These are phyloP conservation scores for Meteorus cinctellus DNA, from an alignment of 2,888 invertebrate species.

Conservation along the genomic window DNA sequence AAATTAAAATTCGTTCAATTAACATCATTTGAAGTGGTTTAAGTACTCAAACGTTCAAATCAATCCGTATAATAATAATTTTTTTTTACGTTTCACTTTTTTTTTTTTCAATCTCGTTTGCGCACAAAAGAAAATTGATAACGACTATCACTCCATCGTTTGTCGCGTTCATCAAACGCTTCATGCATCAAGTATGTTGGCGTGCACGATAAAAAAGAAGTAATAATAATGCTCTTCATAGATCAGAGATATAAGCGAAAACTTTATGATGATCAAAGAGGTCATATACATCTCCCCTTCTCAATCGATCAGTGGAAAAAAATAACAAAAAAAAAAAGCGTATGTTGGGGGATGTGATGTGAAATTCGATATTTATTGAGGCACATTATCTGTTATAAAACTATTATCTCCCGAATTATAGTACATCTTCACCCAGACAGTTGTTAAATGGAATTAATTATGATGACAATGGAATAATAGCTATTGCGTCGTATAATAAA, in stretches of 20 bases:
- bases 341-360: neutral
- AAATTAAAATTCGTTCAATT: neutral
- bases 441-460: neutral
- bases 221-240: neutral
- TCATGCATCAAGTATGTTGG: neutral
- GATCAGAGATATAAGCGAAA: neutral
- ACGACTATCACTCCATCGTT: neutral
- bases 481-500: neutral
- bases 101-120: neutral
- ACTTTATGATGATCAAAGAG: neutral
- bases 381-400: neutral
- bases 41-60: neutral
- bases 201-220: neutral
- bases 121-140: neutral
- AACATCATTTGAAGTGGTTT: neutral
- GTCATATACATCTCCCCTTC: neutral
- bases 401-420: neutral
- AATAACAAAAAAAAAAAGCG: neutral
- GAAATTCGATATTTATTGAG: neutral
- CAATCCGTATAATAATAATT: neutral
- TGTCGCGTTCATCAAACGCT: neutral
- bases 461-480: constrained; percentile 7
- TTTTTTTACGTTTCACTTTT: neutral
- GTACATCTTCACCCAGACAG: neutral
- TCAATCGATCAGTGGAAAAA: too few relatives aligned